phyloP scores from a whole-genome alignment of 2,113 vertebrate species.

The Tapirus terrestris region DNA sequence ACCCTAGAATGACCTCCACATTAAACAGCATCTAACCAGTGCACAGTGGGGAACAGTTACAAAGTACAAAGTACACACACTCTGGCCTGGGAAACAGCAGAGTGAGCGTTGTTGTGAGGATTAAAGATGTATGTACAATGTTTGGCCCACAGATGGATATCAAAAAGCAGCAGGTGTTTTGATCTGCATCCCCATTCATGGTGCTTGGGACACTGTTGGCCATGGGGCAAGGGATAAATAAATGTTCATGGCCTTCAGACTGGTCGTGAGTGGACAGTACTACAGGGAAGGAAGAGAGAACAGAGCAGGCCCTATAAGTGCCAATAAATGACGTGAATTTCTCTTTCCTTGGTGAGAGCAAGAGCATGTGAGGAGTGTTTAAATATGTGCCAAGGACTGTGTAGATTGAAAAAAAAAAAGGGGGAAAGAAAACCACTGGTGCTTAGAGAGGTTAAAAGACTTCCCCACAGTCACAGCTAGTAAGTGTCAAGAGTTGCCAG shows the following conservation, averaged over 20 bases:
- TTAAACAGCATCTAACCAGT: too few species aligned
- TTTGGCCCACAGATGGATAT: background rate
- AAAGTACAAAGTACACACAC: fast-evolving
- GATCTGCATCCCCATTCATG: background rate
- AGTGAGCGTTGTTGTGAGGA: background rate
- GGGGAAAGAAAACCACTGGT: background rate
- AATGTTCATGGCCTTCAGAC: background rate
- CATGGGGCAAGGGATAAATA: background rate
- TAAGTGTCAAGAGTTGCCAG: background rate
- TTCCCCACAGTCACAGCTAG: background rate
- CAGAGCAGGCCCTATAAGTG: background rate
- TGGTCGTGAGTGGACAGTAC: background rate
- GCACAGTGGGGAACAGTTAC: background rate
- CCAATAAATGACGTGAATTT: background rate
- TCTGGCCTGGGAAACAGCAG: background rate
- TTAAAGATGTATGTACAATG: background rate
- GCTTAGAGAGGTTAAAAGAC: background rate
- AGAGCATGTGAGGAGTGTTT: background rate
- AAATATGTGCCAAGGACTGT: background rate
- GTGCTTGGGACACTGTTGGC: background rate
- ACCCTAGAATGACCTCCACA: background rate
- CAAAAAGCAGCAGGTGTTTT: background rate
- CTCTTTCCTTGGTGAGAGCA: background rate
- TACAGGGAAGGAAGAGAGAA: background rate
- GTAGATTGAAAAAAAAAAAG: background rate